These are phyloP conservation scores for Drosophila pseudoobscura DNA, from an alignment of 1,140 invertebrate species.

Conservation along the genomic window DNA sequence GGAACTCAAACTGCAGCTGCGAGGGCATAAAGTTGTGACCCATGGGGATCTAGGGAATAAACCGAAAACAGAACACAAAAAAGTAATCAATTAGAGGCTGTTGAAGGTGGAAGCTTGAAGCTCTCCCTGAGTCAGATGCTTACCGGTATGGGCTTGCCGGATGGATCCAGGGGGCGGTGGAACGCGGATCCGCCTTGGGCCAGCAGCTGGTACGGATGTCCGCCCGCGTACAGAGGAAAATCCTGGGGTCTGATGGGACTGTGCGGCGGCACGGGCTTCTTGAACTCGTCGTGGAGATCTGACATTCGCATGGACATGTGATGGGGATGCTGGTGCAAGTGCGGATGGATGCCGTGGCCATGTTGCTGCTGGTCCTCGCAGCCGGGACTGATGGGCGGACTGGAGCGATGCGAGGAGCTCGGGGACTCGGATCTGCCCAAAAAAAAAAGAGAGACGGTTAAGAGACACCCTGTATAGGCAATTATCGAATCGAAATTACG, in stretches of 20 bases:
- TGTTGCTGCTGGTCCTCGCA: constrained; percentile 79
- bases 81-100: not conserved
- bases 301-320: constrained; percentile 74
- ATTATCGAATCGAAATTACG: constrained; percentile 46
- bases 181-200: constrained; percentile 79
- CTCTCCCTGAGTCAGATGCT: constrained; percentile 4
- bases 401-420: constrained; percentile 82
- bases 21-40: constrained; percentile 85
- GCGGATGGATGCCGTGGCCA: constrained; percentile 5
- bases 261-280: constrained; percentile 79
- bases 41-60: constrained; percentile 68
- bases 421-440: constrained; percentile 79
- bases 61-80: not conserved
- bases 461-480: constrained; percentile 55
- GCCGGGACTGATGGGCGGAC: constrained; percentile 82
- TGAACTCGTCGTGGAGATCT: constrained; percentile 79
- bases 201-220: constrained; percentile 81
- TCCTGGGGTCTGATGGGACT: constrained; percentile 79
- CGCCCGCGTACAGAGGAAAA: constrained; percentile 82
- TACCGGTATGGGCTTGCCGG: constrained; percentile 82
- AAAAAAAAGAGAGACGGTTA: not conserved
- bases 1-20: constrained; percentile 92
- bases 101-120: not conserved
- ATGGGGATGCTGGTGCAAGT: constrained; percentile 40
- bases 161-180: constrained; percentile 78